A percentile compares a stretch with the other conserved stretches of the same genome.
Conservation (phyloP, 1,140 invertebrate genomes). For the Schmidtea mediterranea region DNA sequence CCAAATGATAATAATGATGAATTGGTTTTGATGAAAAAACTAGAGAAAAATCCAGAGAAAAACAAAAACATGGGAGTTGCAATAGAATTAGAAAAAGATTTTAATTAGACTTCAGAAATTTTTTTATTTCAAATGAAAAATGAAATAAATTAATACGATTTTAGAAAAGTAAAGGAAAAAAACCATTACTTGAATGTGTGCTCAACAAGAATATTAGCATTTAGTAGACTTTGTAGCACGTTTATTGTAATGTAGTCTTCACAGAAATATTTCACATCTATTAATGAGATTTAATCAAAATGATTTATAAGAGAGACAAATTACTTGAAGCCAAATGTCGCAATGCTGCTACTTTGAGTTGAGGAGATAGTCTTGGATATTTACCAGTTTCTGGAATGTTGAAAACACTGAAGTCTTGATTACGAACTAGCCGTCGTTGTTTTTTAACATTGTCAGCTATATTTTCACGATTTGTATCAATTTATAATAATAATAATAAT, state of each 20-base stretch:
- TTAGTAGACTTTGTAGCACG: conserved; percentile 1
- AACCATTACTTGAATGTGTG: not conserved
- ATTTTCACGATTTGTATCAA: too few species aligned
- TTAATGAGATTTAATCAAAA: not conserved
- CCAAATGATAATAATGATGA: too few species aligned
- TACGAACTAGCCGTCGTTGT: not conserved
- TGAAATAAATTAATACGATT: too few species aligned
- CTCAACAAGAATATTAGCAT: conserved; percentile 2
- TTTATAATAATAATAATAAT: too few species aligned
- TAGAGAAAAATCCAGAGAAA: too few species aligned
- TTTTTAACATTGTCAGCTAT: conserved; percentile 4
- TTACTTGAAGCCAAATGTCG: not conserved
- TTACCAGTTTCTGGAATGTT: not conserved
- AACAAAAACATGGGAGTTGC: too few species aligned
- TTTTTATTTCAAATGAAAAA: too few species aligned
- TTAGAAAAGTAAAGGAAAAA: too few species aligned
- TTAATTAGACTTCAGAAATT: too few species aligned
- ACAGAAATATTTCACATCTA: not conserved
- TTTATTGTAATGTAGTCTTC: not conserved
- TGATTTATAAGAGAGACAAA: not conserved
- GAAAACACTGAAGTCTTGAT: conserved; percentile 1
- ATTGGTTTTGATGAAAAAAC: too few species aligned
- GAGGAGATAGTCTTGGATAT: not conserved
- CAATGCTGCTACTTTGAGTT: conserved; percentile 1
- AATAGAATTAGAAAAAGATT: too few species aligned